A percentile compares a stretch with the other conserved stretches of the same genome.
These are phyloP conservation scores for Noctilio leporinus DNA, from an alignment of 2,113 vertebrate genomes.

Conservation along the genomic window DNA sequence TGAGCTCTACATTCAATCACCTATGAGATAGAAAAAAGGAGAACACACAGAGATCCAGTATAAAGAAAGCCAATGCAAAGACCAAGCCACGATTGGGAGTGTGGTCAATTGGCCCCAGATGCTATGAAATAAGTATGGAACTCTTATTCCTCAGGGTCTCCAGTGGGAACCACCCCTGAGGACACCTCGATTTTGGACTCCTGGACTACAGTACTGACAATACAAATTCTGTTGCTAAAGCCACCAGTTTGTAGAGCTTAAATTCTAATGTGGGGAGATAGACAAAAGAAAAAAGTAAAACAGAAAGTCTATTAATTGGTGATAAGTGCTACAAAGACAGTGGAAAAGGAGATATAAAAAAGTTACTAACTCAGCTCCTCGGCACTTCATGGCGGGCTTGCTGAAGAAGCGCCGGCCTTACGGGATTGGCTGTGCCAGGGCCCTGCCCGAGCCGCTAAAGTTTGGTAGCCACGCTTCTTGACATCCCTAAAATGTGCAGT, in stretches of 20 bases:
- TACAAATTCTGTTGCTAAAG: background rate
- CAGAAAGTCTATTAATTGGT: background rate
- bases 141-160: background rate
- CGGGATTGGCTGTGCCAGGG: background rate
- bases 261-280: background rate
- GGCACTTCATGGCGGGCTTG: background rate
- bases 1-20: background rate
- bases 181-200: background rate
- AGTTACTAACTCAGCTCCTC: background rate
- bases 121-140: background rate
- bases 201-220: background rate
- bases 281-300: background rate
- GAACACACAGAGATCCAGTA: background rate
- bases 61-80: background rate
- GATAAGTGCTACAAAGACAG: background rate
- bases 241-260: background rate
- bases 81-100: background rate
- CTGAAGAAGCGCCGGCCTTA: background rate
- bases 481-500: background rate
- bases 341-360: background rate
- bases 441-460: background rate
- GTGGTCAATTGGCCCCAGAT: background rate
- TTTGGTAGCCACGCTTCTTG: background rate
- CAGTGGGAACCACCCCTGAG: background rate
- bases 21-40: background rate